These are phyloP conservation scores for Noctua comes DNA, from an alignment of 2,888 invertebrate genomes.

Conservation along the genomic window DNA sequence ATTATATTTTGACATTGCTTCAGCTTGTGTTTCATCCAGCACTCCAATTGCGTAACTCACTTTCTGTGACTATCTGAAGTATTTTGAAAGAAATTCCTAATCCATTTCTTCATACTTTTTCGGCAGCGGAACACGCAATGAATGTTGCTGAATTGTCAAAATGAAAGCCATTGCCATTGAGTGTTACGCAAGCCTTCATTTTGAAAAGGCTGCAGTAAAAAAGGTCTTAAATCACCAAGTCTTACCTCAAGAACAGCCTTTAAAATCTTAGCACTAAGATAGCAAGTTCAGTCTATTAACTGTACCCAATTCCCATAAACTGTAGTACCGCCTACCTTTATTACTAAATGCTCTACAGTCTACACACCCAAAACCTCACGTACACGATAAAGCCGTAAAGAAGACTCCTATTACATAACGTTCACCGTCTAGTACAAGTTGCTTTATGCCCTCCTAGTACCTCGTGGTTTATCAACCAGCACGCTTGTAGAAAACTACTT, in stretches of 20 bases:
- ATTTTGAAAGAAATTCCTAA: neutral
- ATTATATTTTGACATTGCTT: neutral
- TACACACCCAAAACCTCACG: slow-evolving; percentile 55
- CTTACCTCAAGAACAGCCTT: neutral
- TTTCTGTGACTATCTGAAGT: neutral
- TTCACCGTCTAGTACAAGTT: slow-evolving; percentile 63
- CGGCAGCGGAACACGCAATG: neutral
- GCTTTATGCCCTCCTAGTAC: slow-evolving; percentile 58
- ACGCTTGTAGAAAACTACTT: slow-evolving; percentile 52
- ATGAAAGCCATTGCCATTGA: neutral
- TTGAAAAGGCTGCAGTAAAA: neutral
- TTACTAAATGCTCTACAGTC: slow-evolving; percentile 43
- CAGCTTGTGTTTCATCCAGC: too few relatives aligned
- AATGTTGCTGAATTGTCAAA: neutral
- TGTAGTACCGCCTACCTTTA: slow-evolving; percentile 40
- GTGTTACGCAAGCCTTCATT: neutral
- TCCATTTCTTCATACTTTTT: neutral
- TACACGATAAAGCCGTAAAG: slow-evolving; percentile 61
- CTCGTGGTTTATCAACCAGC: slow-evolving; percentile 53
- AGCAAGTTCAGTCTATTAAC: slow-evolving; percentile 21
- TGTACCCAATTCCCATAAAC: slow-evolving; percentile 21
- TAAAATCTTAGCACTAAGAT: slow-evolving; percentile 17
- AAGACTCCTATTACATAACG: slow-evolving; percentile 69
- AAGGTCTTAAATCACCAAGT: slow-evolving; percentile 15
- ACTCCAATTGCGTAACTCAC: neutral